Conservation (phyloP, 1,140 invertebrate species). For the Cardiocondyla obscurior region DNA sequence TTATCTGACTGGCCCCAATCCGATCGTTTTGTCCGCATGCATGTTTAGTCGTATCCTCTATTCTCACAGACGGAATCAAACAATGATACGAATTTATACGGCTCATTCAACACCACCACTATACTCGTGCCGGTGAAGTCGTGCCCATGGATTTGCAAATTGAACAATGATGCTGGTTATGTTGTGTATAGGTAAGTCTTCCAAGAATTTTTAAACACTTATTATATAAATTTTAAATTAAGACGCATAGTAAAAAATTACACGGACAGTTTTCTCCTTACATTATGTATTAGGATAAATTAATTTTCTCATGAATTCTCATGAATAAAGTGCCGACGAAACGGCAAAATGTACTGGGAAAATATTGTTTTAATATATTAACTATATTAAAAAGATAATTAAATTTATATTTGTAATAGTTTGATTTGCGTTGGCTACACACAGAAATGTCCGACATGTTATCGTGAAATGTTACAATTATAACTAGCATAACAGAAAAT, state of each 20-base stretch:
- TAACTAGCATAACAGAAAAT: neutral
- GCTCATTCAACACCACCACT: constrained; percentile 77
- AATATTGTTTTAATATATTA: neutral
- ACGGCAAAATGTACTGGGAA: neutral
- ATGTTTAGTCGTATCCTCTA: constrained; percentile 4
- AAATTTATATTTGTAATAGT: constrained; percentile 15
- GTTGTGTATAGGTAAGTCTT: constrained; percentile 84
- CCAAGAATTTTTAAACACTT: neutral
- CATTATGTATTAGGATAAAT: neutral
- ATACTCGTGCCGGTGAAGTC: constrained; percentile 80
- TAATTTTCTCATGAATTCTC: too few species aligned
- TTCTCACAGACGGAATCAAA: constrained; percentile 68
- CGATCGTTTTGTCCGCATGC: neutral
- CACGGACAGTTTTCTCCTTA: neutral
- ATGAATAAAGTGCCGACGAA: too few species aligned
- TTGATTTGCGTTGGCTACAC: neutral
- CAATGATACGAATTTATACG: constrained; percentile 73
- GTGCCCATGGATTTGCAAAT: constrained; percentile 94
- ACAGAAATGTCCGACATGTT: neutral
- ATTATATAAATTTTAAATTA: neutral
- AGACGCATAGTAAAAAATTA: neutral
- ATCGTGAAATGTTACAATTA: neutral
- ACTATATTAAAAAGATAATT: neutral
- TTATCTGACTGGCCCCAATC: neutral
- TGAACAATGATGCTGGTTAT: constrained; percentile 94